Evolutionary conservation across 2,888 invertebrate species (phyloP).

Genomic region (Eumerus sabulonum): DNA sequence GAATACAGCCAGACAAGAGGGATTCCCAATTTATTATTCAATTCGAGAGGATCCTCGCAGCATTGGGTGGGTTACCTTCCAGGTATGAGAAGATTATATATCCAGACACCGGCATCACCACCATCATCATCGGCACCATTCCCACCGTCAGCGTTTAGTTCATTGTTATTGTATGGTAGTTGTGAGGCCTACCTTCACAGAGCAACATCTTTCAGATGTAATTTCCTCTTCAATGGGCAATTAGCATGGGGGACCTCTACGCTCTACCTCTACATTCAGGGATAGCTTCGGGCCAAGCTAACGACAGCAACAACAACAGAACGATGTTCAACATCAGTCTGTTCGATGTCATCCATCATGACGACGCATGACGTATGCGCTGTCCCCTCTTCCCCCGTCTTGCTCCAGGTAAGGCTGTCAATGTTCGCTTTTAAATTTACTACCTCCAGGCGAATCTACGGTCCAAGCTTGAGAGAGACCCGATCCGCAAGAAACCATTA

Average conservation of each 20-base stretch:
- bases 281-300: slow-evolving; percentile 63
- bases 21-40: slow-evolving; percentile 67
- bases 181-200: slow-evolving; percentile 36
- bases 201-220: slow-evolving; percentile 57
- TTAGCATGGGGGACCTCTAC: slow-evolving; percentile 59
- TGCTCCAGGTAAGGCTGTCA: slow-evolving; percentile 2
- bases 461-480: slow-evolving; percentile 16
- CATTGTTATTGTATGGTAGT: slow-evolving; percentile 22
- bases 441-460: slow-evolving; percentile 24
- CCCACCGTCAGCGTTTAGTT: slow-evolving; percentile 25
- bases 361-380: slow-evolving; percentile 61
- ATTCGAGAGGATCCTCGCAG: slow-evolving; percentile 38
- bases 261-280: slow-evolving; percentile 51
- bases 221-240: slow-evolving; percentile 68
- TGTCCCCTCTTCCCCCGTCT: background rate
- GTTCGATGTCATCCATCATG: slow-evolving; percentile 61
- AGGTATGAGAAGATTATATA: slow-evolving; percentile 63
- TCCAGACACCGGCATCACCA: slow-evolving; percentile 44
- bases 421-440: slow-evolving; percentile 19
- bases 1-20: slow-evolving; percentile 54
- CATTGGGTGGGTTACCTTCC: slow-evolving; percentile 65
- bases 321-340: slow-evolving; percentile 16
- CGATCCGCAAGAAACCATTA: slow-evolving; percentile 9
- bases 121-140: slow-evolving; percentile 23
- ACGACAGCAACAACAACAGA: slow-evolving; percentile 17